Evolutionary conservation across 2,113 vertebrate genomes (phyloP).

Genomic region (Panurus biarmicus): DNA sequence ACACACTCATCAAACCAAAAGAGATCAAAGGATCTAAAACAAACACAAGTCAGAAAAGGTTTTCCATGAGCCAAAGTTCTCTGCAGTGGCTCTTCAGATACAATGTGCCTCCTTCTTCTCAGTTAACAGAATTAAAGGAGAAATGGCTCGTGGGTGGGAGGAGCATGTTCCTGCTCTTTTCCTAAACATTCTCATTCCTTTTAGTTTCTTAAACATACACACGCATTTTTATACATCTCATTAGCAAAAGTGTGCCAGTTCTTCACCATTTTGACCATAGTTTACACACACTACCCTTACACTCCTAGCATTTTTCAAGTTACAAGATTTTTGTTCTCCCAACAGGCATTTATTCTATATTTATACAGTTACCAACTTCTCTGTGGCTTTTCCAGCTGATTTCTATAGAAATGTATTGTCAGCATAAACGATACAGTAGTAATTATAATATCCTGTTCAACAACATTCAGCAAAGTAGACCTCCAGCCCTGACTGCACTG

Average conservation of each 20-base stretch:
- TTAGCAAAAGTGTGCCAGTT: not conserved
- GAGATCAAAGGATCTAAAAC: slow-evolving; percentile 29
- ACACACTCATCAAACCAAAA: slow-evolving; percentile 13
- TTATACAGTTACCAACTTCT: not conserved
- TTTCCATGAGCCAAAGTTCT: not conserved
- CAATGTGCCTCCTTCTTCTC: not conserved
- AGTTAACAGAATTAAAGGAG: not conserved
- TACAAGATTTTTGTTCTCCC: not conserved
- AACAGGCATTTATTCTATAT: not conserved
- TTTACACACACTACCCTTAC: not conserved
- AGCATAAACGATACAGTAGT: not conserved
- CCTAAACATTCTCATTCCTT: not conserved
- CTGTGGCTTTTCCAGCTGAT: not conserved
- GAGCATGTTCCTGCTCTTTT: not conserved
- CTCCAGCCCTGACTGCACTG: not conserved
- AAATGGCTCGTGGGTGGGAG: rapidly evolving
- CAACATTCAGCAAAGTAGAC: not conserved
- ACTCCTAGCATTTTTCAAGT: not conserved
- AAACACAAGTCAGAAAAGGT: slow-evolving; percentile 11
- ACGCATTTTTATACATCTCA: not conserved
- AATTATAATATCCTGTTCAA: not conserved
- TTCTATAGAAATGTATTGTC: not conserved
- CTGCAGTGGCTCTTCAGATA: not conserved
- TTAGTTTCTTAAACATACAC: not conserved
- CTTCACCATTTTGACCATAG: not conserved